Base-by-base conservation (phyloP, 2,113 vertebrate species). In the Alectura lathami region DNA sequence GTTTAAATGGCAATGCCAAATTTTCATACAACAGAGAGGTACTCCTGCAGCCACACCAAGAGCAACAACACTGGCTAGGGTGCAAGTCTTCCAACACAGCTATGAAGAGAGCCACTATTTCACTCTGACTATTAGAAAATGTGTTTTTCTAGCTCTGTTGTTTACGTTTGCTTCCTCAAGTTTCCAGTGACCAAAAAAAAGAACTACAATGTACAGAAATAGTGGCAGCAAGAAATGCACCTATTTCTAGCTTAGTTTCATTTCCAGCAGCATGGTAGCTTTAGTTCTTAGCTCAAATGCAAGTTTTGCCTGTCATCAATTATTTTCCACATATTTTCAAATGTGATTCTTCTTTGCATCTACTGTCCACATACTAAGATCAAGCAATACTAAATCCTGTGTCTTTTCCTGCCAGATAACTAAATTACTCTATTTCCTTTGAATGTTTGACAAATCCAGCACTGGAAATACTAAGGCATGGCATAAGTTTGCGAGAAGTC, bases 311-410 rank as follows among this genome's bases (percentile, higher is more conserved):
- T 83, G 54, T 72, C 59, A 79, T 36, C 69, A 84, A 56, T 17
- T 62, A 68, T 62, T 96, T 97, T 95, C 47, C 47, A 94, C 75
- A 92, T 40, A 75, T 57, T 89, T 79, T 62, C 57, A 83, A 78
- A 72, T 42, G 63, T 24, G 23, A 69, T 30, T 67, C 73, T 66
- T 63, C 79, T 91, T 77, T 92, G 72, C 63, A 84, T 73, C 40
- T 40, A 30, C 17, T 48, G 34, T 66, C 40, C 54, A 86, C 17
- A 16, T 2, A 67, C 11, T 68, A 50, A 79, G 36, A 18, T 40
- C 79, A 22, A 54, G 40, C 2, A 30, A 8, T 47, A 87, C 67
- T 70, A 86, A 90, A 78, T 74, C 21, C 30, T 14, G 8, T 17
- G 17, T 66, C 66, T 82, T 84, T 68, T 82, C 83, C 91, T 86